Percentiles rank a stretch among this genome's conserved stretches.
Conservation (phyloP, 2,797 vertebrate species). For the Parambassis ranga region DNA sequence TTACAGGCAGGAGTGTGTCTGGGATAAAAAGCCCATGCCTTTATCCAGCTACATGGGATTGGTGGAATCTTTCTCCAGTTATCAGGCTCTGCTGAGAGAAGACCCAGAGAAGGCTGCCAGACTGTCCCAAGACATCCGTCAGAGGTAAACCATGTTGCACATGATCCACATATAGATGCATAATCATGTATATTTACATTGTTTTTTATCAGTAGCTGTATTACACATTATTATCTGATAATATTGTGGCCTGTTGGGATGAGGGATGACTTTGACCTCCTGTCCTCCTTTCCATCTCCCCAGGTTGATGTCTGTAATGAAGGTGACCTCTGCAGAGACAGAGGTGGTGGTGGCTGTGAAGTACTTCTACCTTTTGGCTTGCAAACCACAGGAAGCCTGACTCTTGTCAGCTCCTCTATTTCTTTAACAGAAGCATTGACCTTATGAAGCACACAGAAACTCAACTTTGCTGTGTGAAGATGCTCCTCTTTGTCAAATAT, state of each 20-base stretch:
- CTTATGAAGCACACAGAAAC: background rate
- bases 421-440: background rate
- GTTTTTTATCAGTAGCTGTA: background rate
- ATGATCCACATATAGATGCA: background rate
- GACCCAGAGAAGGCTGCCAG: slow-evolving; percentile 69
- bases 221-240: background rate
- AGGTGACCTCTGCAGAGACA: slow-evolving; percentile 66
- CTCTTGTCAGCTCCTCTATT: background rate
- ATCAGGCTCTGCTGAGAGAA: slow-evolving; percentile 71
- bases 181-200: background rate
- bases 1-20: slow-evolving; percentile 74
- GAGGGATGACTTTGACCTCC: too few species aligned
- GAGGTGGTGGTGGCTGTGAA: slow-evolving; percentile 67
- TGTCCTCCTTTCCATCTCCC: background rate
- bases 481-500: background rate
- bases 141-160: slow-evolving; percentile 55
- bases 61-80: slow-evolving; percentile 78
- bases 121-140: slow-evolving; percentile 66
- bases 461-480: background rate
- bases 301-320: slow-evolving; percentile 74
- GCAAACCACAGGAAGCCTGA: slow-evolving; percentile 62
- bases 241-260: too few species aligned
- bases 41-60: slow-evolving; percentile 78
- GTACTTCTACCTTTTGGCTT: slow-evolving; percentile 71
- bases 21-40: slow-evolving; percentile 66